Conservation (phyloP, 2,797 vertebrate genomes). For the Macroramphosus scolopax region DNA sequence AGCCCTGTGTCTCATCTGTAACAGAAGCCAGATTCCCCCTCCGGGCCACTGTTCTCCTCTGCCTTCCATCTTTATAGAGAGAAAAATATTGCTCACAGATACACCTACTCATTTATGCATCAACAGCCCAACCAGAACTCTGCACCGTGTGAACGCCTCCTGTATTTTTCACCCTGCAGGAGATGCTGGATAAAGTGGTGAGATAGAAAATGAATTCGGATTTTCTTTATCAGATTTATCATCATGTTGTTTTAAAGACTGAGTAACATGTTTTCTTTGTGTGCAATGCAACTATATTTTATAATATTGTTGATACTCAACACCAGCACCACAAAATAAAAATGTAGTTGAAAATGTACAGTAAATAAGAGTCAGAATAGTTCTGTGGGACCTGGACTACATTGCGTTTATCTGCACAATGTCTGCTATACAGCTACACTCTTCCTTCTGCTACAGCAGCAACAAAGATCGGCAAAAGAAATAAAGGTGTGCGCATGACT, state of each 20-base stretch:
- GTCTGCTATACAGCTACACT: constrained; percentile 33
- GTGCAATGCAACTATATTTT: too few relatives aligned
- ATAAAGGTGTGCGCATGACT: constrained; percentile 59
- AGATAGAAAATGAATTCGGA: too few relatives aligned
- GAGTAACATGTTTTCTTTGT: constrained; percentile 14
- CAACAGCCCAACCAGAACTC: constrained; percentile 10
- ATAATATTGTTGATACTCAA: too few relatives aligned
- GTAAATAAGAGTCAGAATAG: too few relatives aligned
- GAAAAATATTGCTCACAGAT: constrained; percentile 50
- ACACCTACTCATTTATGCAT: constrained; percentile 35
- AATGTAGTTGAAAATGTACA: too few relatives aligned
- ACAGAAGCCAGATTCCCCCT: constrained; percentile 51
- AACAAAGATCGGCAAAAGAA: constrained; percentile 58
- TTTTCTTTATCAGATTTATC: constrained; percentile 3
- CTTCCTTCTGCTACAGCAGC: constrained; percentile 12
- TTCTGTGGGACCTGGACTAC: constrained; percentile 32
- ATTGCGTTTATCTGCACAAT: constrained; percentile 42
- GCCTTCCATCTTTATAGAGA: constrained; percentile 40
- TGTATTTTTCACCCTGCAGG: constrained; percentile 30
- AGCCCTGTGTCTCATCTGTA: constrained; percentile 50
- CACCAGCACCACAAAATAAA: too few relatives aligned
- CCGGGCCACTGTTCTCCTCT: constrained; percentile 38
- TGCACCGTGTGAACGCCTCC: too few relatives aligned
- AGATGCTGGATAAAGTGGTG: too few relatives aligned
- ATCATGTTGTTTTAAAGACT: constrained; percentile 3